Conservation (phyloP, 1,140 invertebrate genomes). For the Drosophila micromelanica region DNA sequence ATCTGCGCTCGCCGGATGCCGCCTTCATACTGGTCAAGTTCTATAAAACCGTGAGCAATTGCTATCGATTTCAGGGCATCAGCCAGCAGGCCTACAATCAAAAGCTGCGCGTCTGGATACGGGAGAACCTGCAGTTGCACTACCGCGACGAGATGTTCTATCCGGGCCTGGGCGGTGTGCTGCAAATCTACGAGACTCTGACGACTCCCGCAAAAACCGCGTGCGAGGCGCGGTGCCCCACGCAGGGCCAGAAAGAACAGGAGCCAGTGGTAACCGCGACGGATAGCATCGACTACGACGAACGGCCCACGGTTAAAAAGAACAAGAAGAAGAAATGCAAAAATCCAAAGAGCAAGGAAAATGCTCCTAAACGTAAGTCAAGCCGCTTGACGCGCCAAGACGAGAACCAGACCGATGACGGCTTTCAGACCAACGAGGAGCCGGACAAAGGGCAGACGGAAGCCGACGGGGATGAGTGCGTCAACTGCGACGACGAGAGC, state of each 20-base stretch:
- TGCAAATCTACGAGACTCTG: slow-evolving; percentile 65
- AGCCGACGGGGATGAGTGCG: slow-evolving; percentile 35
- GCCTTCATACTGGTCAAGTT: slow-evolving; percentile 70
- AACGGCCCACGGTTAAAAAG: not conserved
- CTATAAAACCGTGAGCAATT: slow-evolving; percentile 60
- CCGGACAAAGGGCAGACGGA: not conserved
- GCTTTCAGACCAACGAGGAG: not conserved
- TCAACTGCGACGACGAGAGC: slow-evolving; percentile 43
- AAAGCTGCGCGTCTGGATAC: slow-evolving; percentile 67
- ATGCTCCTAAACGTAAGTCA: slow-evolving; percentile 11
- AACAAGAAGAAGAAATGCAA: not conserved
- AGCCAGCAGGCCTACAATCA: slow-evolving; percentile 54
- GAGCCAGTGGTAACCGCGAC: not conserved
- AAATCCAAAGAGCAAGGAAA: not conserved
- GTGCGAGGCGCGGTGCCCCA: not conserved
- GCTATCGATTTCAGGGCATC: slow-evolving; percentile 66
- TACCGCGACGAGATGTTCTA: slow-evolving; percentile 76
- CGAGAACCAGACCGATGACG: not conserved
- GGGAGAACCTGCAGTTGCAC: slow-evolving; percentile 63
- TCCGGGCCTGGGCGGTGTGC: slow-evolving; percentile 74
- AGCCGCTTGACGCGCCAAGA: slow-evolving; percentile 25
- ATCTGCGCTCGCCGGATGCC: slow-evolving; percentile 57
- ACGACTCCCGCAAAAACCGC: not conserved
- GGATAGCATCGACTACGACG: slow-evolving; percentile 27
- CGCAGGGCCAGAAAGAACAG: not conserved